Base-by-base conservation (phyloP, 2,888 invertebrate genomes). In the Dendrolimus houi region DNA sequence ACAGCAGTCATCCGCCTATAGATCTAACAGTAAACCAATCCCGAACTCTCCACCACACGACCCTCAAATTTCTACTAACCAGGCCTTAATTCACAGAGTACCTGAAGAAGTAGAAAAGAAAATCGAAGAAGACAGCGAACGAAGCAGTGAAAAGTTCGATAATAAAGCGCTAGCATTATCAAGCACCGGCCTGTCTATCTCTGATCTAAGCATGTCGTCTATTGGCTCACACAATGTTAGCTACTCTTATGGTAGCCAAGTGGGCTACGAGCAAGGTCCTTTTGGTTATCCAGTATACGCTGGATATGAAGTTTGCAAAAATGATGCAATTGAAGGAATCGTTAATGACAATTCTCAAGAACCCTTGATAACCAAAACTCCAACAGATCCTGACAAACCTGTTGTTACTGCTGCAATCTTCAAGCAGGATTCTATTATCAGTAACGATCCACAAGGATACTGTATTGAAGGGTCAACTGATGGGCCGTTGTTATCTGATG, bases 111-210 rank as follows among this genome's bases (percentile, higher is more conserved):
- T 81, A 41, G 85, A 87, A 8, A 81, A 73, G 56, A 85, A 79
- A 52, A 63, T 71, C 40, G 83, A 83, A 62, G 86, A 87, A 60
- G 85, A 85, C 56, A 82, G 81, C 57, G 84, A 87, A 59, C 74
- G 65, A 62, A 78, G 75, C 57, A 83, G 75, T 55, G 75, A 64
- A 0, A 82, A 79, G 62, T 82, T 78, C 42, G 81, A 82, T 9
- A 80, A 77, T n/a, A 92, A 85, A 79, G 84, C 91, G 6, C 74
- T 92, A 56, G 92, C 92, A 0, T 81, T 92, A 57, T 92, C 93
- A 29, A 94, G 94, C 71, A 96, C 96, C 0, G 97, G 97, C 0
- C 91, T 97, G 2, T 95, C 96, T 7, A 96, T 96, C 72, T 96
- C 96, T 7, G 95, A 96, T 73, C 89, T 95, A 0, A 95, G 95